Percentiles rank a stretch among this genome's conserved stretches.
Conservation (phyloP, 2,888 invertebrate genomes). For the Drosophila fulvimacula region DNA sequence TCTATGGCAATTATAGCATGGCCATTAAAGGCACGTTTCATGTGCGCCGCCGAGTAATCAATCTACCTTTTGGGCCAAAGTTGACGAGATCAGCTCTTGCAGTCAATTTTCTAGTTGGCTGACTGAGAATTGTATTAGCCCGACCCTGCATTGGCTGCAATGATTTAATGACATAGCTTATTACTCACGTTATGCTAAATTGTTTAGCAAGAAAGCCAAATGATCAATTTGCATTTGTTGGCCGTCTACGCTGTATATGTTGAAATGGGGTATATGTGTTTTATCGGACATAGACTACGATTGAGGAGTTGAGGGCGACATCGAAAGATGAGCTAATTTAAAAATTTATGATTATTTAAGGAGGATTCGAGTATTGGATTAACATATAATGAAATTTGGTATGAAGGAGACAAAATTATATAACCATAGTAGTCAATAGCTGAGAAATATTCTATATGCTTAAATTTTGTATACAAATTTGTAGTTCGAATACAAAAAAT, state of each 20-base stretch:
- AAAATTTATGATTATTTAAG: too few species aligned
- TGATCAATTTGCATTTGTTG: constrained; percentile 23
- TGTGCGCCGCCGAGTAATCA: constrained; percentile 32
- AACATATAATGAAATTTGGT: too few species aligned
- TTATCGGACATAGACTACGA: too few species aligned
- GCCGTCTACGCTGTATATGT: not conserved
- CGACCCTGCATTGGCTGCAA: constrained; percentile 13
- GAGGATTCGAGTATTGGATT: too few species aligned
- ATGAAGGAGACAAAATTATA: too few species aligned
- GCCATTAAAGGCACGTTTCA: constrained; percentile 66
- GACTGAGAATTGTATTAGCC: constrained; percentile 45
- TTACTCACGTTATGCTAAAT: constrained; percentile 43
- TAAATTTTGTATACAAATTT: too few species aligned
- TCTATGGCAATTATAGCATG: constrained; percentile 44
- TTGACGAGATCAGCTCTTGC: constrained; percentile 36
- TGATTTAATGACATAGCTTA: constrained; percentile 31
- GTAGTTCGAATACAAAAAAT: too few species aligned
- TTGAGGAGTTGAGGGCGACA: too few species aligned
- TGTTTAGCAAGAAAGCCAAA: constrained; percentile 23
- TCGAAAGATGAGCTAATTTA: too few species aligned
- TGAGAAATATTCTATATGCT: too few species aligned
- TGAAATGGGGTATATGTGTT: not conserved
- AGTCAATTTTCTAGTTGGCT: constrained; percentile 66
- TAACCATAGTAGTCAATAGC: too few species aligned
- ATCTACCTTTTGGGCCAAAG: constrained; percentile 26